Evolutionary conservation across 2,888 invertebrate genomes (phyloP), one percentile per base, ranked within the genome.

Genomic region (Drosophila stalkeri): DNA sequence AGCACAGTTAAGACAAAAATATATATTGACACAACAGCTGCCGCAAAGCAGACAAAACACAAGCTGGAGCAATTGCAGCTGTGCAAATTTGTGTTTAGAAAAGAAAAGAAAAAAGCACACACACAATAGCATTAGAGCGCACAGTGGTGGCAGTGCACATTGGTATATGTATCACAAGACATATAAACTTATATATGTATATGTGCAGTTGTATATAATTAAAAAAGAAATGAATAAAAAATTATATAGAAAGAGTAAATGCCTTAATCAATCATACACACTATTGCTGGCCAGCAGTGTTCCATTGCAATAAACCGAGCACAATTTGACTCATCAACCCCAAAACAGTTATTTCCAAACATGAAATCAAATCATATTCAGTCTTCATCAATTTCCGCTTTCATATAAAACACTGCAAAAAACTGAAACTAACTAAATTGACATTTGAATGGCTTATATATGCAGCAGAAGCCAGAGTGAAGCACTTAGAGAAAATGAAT

Each of bases 311-410:
- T 44, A 60, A 70, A 41, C 46, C 23, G 41, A 79, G 47, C 57
- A 33, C 51, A 64, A 52, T 73, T 59, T 68, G 44, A 56, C 52
- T 71, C 67, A 64, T 49, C 14, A 49, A 43, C 27, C 66, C 63
- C 7, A 12, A 72, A 75, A 77, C 56, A 54, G 44, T 70, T 68
- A 67, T 67, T 70, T 46, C 56, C 51, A 67, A 77, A 60, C 80
- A 56, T 37, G 41, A 72, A 76, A 78, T 72, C 75, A 75, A 78
- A 85, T 75, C 71, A 72, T 72, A 73, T 72, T 78, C 64, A 61
- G 75, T 79, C 69, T 80, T 85, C 84, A 87, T 81, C 77, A 90
- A 82, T 83, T 81, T 89, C 76, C 64, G 65, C 66, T 72, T 73
- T 57, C 60, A 59, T 64, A 65, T 69, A 56, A 12, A 33, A 71